A percentile compares a stretch with the other conserved stretches of the same genome.
These are phyloP conservation scores for Parotocinclus haroldoi DNA, from an alignment of 2,797 vertebrate genomes.

Conservation along the genomic window DNA sequence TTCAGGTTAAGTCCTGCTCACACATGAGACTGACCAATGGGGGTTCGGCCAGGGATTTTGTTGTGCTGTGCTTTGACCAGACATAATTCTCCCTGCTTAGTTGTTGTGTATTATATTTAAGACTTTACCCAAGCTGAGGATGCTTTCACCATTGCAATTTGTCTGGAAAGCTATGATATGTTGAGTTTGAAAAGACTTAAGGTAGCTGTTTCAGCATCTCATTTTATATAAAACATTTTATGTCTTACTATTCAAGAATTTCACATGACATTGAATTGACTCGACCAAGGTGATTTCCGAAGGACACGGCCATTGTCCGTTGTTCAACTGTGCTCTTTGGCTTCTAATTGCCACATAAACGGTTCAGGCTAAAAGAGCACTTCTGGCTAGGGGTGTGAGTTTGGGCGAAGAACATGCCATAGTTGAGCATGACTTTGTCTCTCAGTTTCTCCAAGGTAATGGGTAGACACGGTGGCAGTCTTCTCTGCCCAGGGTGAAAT, in stretches of 20 bases:
- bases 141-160: too few relatives aligned
- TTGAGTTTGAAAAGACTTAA: too few relatives aligned
- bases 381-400: conserved; percentile 20
- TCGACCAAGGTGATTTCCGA: conserved; percentile 40
- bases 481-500: conserved; percentile 96
- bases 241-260: not conserved
- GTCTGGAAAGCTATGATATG: too few relatives aligned
- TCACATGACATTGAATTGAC: not conserved
- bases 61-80: too few relatives aligned
- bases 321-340: conserved; percentile 11
- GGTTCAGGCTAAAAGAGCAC: conserved; percentile 5
- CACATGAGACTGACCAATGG: too few relatives aligned
- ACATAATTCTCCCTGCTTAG: too few relatives aligned
- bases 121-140: too few relatives aligned
- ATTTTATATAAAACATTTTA: too few relatives aligned
- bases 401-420: conserved; percentile 15
- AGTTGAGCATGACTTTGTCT: conserved; percentile 75
- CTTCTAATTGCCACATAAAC: conserved; percentile 24
- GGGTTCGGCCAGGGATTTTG: too few relatives aligned
- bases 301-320: conserved; percentile 17
- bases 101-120: too few relatives aligned
- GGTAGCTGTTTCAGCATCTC: too few relatives aligned
- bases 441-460: conserved; percentile 78
- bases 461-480: conserved; percentile 82
- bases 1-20: too few relatives aligned